These are phyloP conservation scores for Papilio helenus DNA, from an alignment of 1,140 invertebrate species.

Conservation along the genomic window DNA sequence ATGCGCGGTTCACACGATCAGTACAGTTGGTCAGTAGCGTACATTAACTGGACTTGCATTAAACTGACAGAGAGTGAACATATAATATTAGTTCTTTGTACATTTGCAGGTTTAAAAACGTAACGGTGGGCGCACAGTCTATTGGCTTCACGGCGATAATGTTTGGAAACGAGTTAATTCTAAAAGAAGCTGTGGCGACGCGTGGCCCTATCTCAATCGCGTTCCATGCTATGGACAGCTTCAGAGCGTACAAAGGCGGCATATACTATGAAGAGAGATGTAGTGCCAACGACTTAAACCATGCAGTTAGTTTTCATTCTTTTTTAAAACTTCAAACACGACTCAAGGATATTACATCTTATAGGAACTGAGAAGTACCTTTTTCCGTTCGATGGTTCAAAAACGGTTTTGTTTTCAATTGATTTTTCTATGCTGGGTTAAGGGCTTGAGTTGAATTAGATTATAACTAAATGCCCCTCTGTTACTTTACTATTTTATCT, in stretches of 20 bases:
- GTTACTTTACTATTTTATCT: too few relatives aligned
- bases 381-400: neutral
- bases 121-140: too few relatives aligned
- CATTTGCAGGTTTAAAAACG: too few relatives aligned
- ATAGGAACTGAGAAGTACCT: neutral
- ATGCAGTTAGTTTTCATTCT: neutral
- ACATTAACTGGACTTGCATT: too few relatives aligned
- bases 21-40: too few relatives aligned
- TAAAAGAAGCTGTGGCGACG: neutral
- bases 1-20: too few relatives aligned
- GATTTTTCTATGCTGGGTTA: too few relatives aligned
- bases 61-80: too few relatives aligned
- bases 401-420: neutral
- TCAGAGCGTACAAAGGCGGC: neutral
- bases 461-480: too few relatives aligned
- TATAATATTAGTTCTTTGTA: too few relatives aligned
- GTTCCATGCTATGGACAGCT: slow-evolving; percentile 50
- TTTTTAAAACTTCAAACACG: neutral
- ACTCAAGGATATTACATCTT: neutral
- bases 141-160: too few relatives aligned
- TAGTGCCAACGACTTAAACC: neutral
- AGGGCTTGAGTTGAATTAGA: too few relatives aligned
- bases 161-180: slow-evolving; percentile 87
- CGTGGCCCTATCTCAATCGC: neutral
- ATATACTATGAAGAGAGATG: neutral